Base-by-base conservation (phyloP, 30 jellyfish, hydroid and myxozoan species). In the Hydractinia symbiolongicarpus region DNA sequence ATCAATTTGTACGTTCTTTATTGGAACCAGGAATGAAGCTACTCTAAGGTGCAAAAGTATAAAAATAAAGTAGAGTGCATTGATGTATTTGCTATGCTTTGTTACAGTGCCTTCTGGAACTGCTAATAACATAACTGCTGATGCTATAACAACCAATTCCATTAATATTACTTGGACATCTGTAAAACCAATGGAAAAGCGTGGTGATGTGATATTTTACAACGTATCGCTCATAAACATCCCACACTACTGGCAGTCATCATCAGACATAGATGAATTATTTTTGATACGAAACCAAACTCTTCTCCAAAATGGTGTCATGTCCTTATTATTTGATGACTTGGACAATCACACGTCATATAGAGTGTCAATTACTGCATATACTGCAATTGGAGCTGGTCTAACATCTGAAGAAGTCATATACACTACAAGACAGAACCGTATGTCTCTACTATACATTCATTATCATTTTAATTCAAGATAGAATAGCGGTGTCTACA, bases 161-260 rank as follows among this genome's bases (percentile, higher is more conserved):
- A 7, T 64, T 0, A 64, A 64, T 64, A 64, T 64, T n/a, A 64
- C 74, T n/a, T 64, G 74, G 74, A 7, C 40, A 6, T 51, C 74
- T 64, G 74, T 64, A 9, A n/a, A n/a, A 64, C 74, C 74, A 64
- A 64, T 64, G 74, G 74, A 64, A 6, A 64, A 51, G 40, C 74
- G 74, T 64, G 74, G 74, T 64, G 74, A 64, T 7, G 40, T 64
- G 52, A 64, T 64, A 64, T 51, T n/a, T 13, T 64, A 64, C 16
- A 64, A 64, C 17, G 40, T 64, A 6, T n/a, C 52, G 19, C 52
- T 64, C 15, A 64, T 44, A 64, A 64, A 64, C 52, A 4, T 64
- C 40, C 74, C 74, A 64, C 74, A 64, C 40, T 64, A 7, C 19
- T 64, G 74, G 74, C 52, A 64, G 40, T 44, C 19, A n/a, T 44